phyloP scores from a whole-genome alignment of 2,797 vertebrate genomes.

The Echeneis naucrates region DNA sequence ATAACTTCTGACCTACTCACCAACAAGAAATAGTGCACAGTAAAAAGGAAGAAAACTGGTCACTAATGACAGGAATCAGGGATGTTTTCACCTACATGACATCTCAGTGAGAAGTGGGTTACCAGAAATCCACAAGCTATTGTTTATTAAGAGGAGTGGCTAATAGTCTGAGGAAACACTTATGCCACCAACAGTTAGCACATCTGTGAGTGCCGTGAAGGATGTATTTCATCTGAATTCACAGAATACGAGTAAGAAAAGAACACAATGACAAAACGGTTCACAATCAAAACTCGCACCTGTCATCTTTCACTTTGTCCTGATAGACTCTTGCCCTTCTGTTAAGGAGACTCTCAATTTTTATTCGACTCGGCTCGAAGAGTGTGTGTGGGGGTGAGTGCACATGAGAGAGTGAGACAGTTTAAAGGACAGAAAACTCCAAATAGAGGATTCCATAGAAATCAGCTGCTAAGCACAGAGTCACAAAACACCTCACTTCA shows the following conservation, averaged over 20 bases:
- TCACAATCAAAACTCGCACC: not conserved
- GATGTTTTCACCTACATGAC: not conserved
- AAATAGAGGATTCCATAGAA: conserved; percentile 51
- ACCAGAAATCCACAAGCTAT: not conserved
- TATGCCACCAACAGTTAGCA: no score
- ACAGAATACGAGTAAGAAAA: not conserved
- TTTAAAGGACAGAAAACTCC: conserved; percentile 51
- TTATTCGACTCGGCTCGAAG: not conserved
- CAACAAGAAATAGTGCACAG: not conserved
- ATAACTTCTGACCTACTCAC: not conserved
- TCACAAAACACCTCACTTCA: conserved; percentile 41
- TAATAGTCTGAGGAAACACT: no score
- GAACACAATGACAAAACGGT: no score
- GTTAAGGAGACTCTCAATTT: not conserved
- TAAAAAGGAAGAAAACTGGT: not conserved
- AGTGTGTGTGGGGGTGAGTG: no score
- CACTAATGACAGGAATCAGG: conserved; percentile 10
- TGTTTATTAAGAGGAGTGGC: not conserved
- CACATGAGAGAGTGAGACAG: not conserved
- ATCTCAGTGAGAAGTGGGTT: not conserved
- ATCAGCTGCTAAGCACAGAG: conserved; percentile 50
- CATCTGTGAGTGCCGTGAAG: no score
- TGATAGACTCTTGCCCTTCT: not conserved
- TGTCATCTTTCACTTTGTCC: not conserved
- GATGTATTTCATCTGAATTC: not conserved